phyloP scores from a whole-genome alignment of 2,113 vertebrate genomes.

The Chionodraco myersi region DNA sequence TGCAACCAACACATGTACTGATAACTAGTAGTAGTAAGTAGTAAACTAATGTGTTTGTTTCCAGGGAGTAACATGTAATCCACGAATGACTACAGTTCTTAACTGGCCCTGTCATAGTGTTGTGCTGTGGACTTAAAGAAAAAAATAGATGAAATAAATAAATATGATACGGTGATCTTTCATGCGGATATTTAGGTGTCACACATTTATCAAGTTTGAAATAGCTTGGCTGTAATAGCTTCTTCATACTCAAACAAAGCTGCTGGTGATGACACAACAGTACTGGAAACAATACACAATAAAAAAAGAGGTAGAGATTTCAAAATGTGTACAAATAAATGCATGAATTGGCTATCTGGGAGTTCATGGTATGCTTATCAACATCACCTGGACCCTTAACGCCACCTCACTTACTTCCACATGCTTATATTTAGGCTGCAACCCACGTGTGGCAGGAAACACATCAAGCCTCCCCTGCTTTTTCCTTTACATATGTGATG shows the following conservation, averaged over 20 bases:
- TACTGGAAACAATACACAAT: not conserved
- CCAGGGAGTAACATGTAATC: not conserved
- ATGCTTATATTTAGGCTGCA: not conserved
- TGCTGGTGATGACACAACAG: not conserved
- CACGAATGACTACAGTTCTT: not conserved
- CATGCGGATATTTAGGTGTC: not conserved
- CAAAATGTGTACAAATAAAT: not conserved
- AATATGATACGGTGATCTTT: too few relatives aligned
- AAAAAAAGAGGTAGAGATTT: not conserved
- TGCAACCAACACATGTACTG: not conserved
- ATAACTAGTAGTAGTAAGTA: not conserved
- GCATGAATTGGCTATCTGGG: not conserved
- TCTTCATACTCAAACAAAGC: not conserved
- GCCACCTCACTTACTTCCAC: not conserved
- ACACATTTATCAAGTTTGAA: not conserved
- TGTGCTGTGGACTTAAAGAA: not conserved
- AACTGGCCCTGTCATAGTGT: not conserved
- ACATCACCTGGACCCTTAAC: not conserved
- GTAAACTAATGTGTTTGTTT: not conserved
- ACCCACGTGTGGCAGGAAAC: not conserved
- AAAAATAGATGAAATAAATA: too few relatives aligned
- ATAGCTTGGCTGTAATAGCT: not conserved
- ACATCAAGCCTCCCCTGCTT: not conserved
- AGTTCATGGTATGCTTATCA: not conserved
- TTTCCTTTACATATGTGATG: not conserved